phyloP scores from a whole-genome alignment of 2,888 invertebrate species.

The Pterobdella sp. region DNA sequence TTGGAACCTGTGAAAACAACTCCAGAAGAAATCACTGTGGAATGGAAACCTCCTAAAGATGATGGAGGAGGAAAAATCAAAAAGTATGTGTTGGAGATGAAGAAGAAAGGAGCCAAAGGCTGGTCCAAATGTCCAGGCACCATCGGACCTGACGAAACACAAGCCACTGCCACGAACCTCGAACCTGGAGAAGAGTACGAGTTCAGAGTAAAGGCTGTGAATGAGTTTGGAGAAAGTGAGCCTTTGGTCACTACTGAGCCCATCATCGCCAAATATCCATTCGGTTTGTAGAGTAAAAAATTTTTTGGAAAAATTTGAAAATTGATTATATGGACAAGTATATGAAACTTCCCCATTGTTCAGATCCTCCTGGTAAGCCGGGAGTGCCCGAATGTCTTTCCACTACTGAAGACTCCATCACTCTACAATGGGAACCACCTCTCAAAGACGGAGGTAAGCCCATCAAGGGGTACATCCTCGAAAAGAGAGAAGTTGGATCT shows the following conservation, averaged over 20 bases:
- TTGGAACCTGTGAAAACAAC: slow-evolving; percentile 86
- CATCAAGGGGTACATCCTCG: slow-evolving; percentile 85
- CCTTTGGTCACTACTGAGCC: slow-evolving; percentile 81
- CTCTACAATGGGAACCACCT: slow-evolving; percentile 90
- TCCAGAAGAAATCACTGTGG: slow-evolving; percentile 85
- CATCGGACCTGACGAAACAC: slow-evolving; percentile 35
- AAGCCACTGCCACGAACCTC: slow-evolving; percentile 72
- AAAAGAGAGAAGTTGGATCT: slow-evolving; percentile 75
- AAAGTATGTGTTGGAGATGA: slow-evolving; percentile 91
- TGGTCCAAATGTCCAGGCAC: slow-evolving; percentile 44
- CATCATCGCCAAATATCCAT: slow-evolving; percentile 89
- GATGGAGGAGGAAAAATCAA: slow-evolving; percentile 89
- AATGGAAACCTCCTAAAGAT: slow-evolving; percentile 93
- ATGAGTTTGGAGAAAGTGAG: slow-evolving; percentile 92
- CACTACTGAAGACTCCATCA: slow-evolving; percentile 88
- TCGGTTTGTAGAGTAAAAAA: slow-evolving; percentile 56
- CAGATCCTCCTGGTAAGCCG: slow-evolving; percentile 78
- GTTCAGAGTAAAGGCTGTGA: slow-evolving; percentile 95
- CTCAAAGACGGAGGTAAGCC: slow-evolving; percentile 93
- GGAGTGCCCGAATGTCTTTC: slow-evolving; percentile 75
- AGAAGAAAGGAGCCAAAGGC: slow-evolving; percentile 57
- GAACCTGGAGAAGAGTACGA: slow-evolving; percentile 86
- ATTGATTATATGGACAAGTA: neutral
- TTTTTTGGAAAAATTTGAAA: neutral
- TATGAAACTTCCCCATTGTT: neutral